Evolutionary conservation across 2,113 vertebrate genomes (phyloP), one percentile per base, ranked within the genome.

Genomic region (Dinomys branickii): DNA sequence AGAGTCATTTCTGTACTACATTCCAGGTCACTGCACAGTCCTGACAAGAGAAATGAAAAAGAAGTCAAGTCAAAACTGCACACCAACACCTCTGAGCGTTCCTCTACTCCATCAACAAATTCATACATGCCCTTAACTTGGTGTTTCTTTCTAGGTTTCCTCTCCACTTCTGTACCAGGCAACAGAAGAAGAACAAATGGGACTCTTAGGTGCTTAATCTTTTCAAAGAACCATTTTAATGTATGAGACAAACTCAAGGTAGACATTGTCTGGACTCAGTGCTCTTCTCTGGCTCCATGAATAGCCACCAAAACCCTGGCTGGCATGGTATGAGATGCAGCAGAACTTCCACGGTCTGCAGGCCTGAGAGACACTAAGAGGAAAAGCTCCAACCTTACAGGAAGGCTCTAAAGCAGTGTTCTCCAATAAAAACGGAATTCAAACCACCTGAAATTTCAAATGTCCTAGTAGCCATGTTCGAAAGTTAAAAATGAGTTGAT

Each of bases 381-480:
- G 17, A 77, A 30, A 56, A 73, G 71, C 12, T 24, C 58, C 0
- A 2, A 7, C 19, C 73, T 35, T 10, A 26, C 58, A 50, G 52
- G 5, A 9, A 61, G 52, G 38, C 20, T 7, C 44, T 44, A 41
- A 78, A 10, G 56, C 67, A 28, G 59, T 0, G 0, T 26, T 67
- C n/a, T 3, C 71, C 56, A 47, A 10, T 0, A 50, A 1, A 44
- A 38, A 52, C 11, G 50, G 41, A 73, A 41, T 0, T 17, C 0
- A 2, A 90, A 52, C 16, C 56, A 73, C 52, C 50, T 14, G 13
- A 20, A 10, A 50, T 50, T 33, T 41, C 50, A 50, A 50, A 33
- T 38, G 35, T 59, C 71, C 59, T 26, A 41, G 20, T 4, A 84
- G 33, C 52, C 38, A 28, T 7, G 1, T 90, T 35, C 50, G 24